These are phyloP conservation scores for Lacanobia oleracea DNA, from an alignment of 2,888 invertebrate species.

Conservation along the genomic window DNA sequence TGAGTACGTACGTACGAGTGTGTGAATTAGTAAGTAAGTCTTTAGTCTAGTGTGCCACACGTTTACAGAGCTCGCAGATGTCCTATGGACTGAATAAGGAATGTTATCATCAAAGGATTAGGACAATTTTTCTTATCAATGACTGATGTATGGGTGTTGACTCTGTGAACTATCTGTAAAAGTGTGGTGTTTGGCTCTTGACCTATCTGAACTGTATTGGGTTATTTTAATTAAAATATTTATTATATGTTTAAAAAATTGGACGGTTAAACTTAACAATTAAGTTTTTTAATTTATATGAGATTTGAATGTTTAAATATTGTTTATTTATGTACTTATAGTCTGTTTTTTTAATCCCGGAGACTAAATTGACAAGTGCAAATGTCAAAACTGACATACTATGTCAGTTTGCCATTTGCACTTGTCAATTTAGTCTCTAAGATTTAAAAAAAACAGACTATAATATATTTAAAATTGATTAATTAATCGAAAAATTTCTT, in stretches of 20 bases:
- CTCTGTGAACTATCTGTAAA: slow-evolving; percentile 28
- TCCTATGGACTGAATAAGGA: slow-evolving; percentile 39
- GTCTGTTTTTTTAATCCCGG: too few species aligned
- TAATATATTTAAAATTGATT: neutral
- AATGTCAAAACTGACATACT: too few species aligned
- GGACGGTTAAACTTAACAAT: neutral
- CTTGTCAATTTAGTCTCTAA: too few species aligned
- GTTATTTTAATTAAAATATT: neutral
- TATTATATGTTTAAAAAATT: neutral
- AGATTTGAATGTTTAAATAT: neutral
- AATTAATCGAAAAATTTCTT: neutral
- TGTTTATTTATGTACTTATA: neutral
- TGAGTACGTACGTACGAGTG: slow-evolving; percentile 39
- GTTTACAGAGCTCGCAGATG: slow-evolving; percentile 32
- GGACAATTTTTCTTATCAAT: neutral
- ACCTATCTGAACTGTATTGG: slow-evolving; percentile 18
- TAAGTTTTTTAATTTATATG: neutral
- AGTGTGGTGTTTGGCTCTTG: slow-evolving; percentile 16
- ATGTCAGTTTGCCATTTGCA: too few species aligned
- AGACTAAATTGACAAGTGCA: too few species aligned
- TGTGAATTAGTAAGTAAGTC: slow-evolving; percentile 32
- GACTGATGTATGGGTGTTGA: slow-evolving; percentile 2
- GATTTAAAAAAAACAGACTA: too few species aligned
- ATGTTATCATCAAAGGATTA: slow-evolving; percentile 10
- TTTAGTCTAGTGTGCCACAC: slow-evolving; percentile 23